These are phyloP conservation scores for Trachurus trachurus DNA, from an alignment of 2,797 vertebrate genomes.

Conservation along the genomic window DNA sequence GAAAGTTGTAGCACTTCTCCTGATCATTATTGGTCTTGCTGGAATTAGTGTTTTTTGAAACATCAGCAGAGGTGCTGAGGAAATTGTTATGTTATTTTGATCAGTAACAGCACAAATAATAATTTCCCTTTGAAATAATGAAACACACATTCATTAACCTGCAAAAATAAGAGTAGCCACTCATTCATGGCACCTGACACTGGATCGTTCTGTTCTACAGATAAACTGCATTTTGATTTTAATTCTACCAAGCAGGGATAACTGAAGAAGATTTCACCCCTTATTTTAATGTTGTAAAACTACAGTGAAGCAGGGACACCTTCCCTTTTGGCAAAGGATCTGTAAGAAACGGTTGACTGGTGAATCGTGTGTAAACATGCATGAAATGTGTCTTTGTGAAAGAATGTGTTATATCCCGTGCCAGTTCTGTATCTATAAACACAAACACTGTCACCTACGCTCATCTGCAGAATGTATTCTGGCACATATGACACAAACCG, in stretches of 20 bases:
- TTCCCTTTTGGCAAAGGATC: constrained; percentile 1
- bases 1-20: background rate
- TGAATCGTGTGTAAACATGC: constrained; percentile 54
- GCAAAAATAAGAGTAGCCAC: background rate
- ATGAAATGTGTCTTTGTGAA: constrained; percentile 55
- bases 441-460: constrained; percentile 38
- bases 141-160: constrained; percentile 10
- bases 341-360: constrained; percentile 19
- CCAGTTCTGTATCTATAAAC: constrained; percentile 21
- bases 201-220: background rate
- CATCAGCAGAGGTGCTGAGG: background rate
- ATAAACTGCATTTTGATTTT: background rate
- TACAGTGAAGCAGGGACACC: background rate
- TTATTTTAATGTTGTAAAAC: background rate
- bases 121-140: constrained; percentile 1
- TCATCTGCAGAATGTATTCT: constrained; percentile 32
- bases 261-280: constrained; percentile 1
- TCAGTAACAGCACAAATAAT: constrained; percentile 24
- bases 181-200: background rate
- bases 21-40: constrained; percentile 13
- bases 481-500: constrained; percentile 74
- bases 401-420: constrained; percentile 30
- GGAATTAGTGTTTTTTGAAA: constrained; percentile 3
- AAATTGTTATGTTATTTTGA: constrained; percentile 26
- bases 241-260: background rate